Percentiles rank a stretch among this genome's conserved stretches.
Evolutionary conservation across 2,113 vertebrate genomes (phyloP).

Genomic region (Thoracochromis brauschi): DNA sequence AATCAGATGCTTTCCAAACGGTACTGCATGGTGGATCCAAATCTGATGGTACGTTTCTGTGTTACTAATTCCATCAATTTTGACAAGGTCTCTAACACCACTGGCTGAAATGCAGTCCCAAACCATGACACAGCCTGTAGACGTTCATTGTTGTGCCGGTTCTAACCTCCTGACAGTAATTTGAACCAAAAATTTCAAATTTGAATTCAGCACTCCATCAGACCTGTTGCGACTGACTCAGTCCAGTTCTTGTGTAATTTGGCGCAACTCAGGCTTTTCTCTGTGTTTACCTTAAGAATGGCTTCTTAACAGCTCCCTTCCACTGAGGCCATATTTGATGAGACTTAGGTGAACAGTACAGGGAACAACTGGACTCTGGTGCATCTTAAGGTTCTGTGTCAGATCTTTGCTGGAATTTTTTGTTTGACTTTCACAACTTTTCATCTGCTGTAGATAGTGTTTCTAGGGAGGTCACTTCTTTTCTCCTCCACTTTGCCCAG

Average conservation of each 20-base stretch:
- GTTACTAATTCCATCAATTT: background rate
- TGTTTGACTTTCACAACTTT: background rate
- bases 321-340: rapidly evolving
- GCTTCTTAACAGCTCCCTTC: background rate
- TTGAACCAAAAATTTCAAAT: background rate
- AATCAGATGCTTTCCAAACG: background rate
- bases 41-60: background rate
- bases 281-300: background rate
- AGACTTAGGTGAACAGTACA: rapidly evolving
- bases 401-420: background rate
- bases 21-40: background rate
- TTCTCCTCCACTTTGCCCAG: rapidly evolving
- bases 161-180: background rate
- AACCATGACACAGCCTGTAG: background rate
- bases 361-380: background rate
- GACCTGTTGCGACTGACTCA: background rate
- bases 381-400: background rate
- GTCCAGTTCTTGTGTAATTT: background rate
- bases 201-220: background rate
- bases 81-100: background rate
- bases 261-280: rapidly evolving
- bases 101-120: background rate
- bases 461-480: background rate
- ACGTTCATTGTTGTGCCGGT: rapidly evolving
- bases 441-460: background rate